phyloP scores from a whole-genome alignment of 2,113 vertebrate genomes.

The Nasalis larvatus region DNA sequence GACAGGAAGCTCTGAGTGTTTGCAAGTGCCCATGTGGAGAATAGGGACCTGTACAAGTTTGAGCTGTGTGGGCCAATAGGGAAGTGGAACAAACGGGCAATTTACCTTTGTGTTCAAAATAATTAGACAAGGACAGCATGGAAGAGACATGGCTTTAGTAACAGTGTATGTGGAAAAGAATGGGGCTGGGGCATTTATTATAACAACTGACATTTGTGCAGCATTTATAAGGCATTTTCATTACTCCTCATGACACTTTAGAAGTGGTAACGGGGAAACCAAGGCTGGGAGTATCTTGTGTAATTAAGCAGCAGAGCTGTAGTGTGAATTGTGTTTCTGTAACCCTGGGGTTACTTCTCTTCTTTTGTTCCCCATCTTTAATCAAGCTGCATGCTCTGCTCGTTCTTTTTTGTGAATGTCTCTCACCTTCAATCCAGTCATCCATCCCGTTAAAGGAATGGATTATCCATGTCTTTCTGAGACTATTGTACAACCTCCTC shows the following conservation, averaged over 20 bases:
- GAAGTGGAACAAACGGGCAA: background rate
- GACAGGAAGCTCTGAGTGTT: background rate
- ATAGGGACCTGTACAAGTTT: no score
- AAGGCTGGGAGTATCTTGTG: background rate
- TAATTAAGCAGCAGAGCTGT: background rate
- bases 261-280: background rate
- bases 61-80: fast-evolving
- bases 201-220: background rate
- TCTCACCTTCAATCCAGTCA: background rate
- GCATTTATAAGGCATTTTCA: background rate
- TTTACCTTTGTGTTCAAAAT: background rate
- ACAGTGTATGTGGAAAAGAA: background rate
- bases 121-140: no score
- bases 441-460: fast-evolving
- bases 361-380: background rate
- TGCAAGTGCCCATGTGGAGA: background rate
- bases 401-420: background rate
- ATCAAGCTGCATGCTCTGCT: background rate
- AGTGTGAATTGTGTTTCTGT: background rate
- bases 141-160: background rate
- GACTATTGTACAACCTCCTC: no score
- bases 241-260: background rate
- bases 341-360: background rate
- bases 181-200: background rate
- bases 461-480: fast-evolving